Percentiles rank a stretch among this genome's conserved stretches.
These are phyloP conservation scores for Sebastes hubbsi DNA, from an alignment of 2,797 vertebrate species.

Conservation along the genomic window DNA sequence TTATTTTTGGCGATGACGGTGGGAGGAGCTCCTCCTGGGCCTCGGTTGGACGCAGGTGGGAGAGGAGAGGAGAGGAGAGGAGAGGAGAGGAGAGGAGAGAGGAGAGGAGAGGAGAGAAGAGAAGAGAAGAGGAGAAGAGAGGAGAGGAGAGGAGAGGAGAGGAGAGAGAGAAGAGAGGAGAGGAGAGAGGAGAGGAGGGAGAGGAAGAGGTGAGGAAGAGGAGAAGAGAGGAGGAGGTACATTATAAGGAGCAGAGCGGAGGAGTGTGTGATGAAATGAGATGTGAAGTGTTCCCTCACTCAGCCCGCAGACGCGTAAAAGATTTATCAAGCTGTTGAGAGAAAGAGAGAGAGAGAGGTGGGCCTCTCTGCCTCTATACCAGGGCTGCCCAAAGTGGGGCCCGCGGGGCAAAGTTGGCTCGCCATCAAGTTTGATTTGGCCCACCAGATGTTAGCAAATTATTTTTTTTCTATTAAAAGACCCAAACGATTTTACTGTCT, in stretches of 20 bases:
- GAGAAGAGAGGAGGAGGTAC: background rate
- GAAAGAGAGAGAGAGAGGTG: conserved; percentile 29
- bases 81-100: too few relatives aligned
- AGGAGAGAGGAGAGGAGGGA: conserved; percentile 8
- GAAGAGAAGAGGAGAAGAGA: background rate
- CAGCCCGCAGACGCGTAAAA: conserved; percentile 72
- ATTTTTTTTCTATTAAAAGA: too few relatives aligned
- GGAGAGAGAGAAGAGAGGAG: background rate
- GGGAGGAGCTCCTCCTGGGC: conserved; percentile 32
- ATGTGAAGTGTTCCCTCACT: conserved; percentile 80
- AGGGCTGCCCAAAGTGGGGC: too few relatives aligned
- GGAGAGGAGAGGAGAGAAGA: background rate
- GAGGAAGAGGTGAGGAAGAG: background rate
- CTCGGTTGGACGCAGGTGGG: conserved; percentile 53
- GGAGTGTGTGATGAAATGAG: conserved; percentile 79
- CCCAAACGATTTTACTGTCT: too few relatives aligned
- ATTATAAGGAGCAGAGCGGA: conserved; percentile 52
- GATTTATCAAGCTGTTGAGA: conserved; percentile 75
- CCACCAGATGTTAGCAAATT: too few relatives aligned
- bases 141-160: background rate
- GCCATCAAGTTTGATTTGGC: too few relatives aligned
- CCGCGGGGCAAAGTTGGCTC: too few relatives aligned
- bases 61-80: background rate
- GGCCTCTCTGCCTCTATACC: conserved; percentile 23
- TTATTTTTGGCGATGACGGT: conserved; percentile 66